These are phyloP conservation scores for Nematolebias whitei DNA, from an alignment of 2,113 vertebrate species.

Conservation along the genomic window DNA sequence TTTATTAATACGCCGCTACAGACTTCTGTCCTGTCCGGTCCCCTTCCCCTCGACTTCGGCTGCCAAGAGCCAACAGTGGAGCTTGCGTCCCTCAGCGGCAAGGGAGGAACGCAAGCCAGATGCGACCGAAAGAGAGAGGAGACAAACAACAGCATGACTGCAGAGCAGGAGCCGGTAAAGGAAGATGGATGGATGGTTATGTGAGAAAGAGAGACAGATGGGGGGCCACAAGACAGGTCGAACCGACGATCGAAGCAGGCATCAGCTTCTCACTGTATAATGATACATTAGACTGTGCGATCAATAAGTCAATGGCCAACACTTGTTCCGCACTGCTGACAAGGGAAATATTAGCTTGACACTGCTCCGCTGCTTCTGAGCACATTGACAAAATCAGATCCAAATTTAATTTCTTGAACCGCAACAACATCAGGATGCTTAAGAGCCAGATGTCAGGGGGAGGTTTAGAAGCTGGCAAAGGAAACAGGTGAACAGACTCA, in stretches of 20 bases:
- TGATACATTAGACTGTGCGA: conserved; percentile 71
- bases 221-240: conserved; percentile 63
- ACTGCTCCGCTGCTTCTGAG: conserved; percentile 44
- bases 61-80: conserved; percentile 25
- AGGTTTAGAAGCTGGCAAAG: conserved; percentile 10
- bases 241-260: conserved; percentile 62
- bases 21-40: conserved; percentile 46
- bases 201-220: conserved; percentile 80
- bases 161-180: conserved; percentile 42
- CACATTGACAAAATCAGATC: conserved; percentile 56
- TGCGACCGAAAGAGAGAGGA: conserved; percentile 24
- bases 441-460: conserved; percentile 67
- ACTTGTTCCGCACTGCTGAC: conserved; percentile 66
- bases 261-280: conserved; percentile 72
- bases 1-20: conserved; percentile 70
- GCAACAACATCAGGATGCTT: conserved; percentile 26
- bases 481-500: background rate
- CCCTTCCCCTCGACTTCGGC: conserved; percentile 23
- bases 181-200: conserved; percentile 73
- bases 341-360: conserved; percentile 71
- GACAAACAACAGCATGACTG: conserved; percentile 19
- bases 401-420: conserved; percentile 70
- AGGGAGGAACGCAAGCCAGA: conserved; percentile 20
- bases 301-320: conserved; percentile 79
- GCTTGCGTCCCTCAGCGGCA: conserved; percentile 1